Percentiles rank a stretch among this genome's conserved stretches.
Evolutionary conservation across 1,140 invertebrate genomes (phyloP).

Genomic region (Cecropterus lyciades): DNA sequence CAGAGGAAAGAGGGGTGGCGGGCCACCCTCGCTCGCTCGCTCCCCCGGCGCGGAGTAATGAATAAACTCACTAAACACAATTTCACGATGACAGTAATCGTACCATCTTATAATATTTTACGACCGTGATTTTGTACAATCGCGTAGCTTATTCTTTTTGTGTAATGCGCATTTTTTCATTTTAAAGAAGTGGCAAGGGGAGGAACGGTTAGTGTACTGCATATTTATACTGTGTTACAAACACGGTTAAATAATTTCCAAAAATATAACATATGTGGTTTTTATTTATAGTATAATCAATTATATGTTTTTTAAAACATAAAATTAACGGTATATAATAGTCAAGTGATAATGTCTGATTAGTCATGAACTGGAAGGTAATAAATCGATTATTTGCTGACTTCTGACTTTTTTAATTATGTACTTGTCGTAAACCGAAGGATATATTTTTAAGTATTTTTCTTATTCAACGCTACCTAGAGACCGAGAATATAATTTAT

Average conservation of each 20-base stretch:
- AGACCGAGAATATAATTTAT: too few species aligned
- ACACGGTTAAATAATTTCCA: too few species aligned
- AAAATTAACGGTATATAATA: conserved; percentile 16
- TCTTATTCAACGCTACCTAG: too few species aligned
- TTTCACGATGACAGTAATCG: conserved; percentile 79
- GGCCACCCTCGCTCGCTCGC: conserved; percentile 38
- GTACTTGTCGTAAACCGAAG: background rate
- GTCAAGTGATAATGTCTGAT: conserved; percentile 28
- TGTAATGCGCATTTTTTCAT: conserved; percentile 26
- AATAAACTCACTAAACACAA: conserved; percentile 80
- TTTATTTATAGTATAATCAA: too few species aligned
- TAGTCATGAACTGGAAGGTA: conserved; percentile 34
- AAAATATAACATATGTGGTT: too few species aligned
- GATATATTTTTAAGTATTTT: too few species aligned
- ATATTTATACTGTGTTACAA: too few species aligned
- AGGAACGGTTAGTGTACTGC: background rate
- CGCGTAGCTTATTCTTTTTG: conserved; percentile 23
- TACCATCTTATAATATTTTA: conserved; percentile 67
- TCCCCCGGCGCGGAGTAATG: conserved; percentile 73
- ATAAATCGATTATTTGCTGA: conserved; percentile 36
- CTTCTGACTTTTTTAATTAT: conserved; percentile 34
- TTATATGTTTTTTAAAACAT: too few species aligned
- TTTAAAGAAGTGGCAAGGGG: conserved; percentile 10
- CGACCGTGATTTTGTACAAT: conserved; percentile 59
- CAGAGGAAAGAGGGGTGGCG: conserved; percentile 54